Base-by-base conservation (phyloP, 2,797 vertebrate genomes). In the Pangasius krempfi region DNA sequence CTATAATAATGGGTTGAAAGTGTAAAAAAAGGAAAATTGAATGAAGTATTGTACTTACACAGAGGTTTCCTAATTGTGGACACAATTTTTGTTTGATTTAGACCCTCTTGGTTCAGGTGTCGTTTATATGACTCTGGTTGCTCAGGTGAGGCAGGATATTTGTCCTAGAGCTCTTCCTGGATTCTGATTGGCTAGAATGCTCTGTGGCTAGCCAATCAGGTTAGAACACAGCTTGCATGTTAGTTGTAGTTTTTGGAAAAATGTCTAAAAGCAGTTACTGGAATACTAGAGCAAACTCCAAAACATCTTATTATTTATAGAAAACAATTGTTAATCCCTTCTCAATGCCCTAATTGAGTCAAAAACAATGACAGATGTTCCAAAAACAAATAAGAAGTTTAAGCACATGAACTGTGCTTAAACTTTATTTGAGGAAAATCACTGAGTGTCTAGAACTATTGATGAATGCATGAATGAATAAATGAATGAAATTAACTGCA, bases 121-220 rank as follows among this genome's bases (percentile, higher is more conserved):
- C 75, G n/a, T 90, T 16, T 92, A 90, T 91, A 92, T 84, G 88
- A 25, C 18, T 66, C 30, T 86, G 91, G 90, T 90, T 80, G 91
- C 90, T 90, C 94, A 95, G 94, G 94, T 95, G 92, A 93, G 89
- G 87, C 85, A 20, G 88, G 89, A 90, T 88, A 85, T 88, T 89
- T 91, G 89, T 90, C 88, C 73, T 76, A 18, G 13, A 66, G 20
- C 54, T 68, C 30, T 75, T 60, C 10, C 80, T 90, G 87, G 56
- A 82, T 79, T 87, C 75, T 85, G 76, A 87, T 75, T 90, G 89
- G 87, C 27, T 87, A 75, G 33, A 1, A 80, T 47, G 3, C 52
- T 16, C 12, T 18, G 18, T 52, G 52, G 30, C 47, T 52, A 89
- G 88, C 94, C 93, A 94, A 92, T 92, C 93, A 73, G 70, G 89